Evolutionary conservation across 2,113 vertebrate genomes (phyloP), one percentile per base, ranked within the genome.

Genomic region (Eptesicus fuscus): DNA sequence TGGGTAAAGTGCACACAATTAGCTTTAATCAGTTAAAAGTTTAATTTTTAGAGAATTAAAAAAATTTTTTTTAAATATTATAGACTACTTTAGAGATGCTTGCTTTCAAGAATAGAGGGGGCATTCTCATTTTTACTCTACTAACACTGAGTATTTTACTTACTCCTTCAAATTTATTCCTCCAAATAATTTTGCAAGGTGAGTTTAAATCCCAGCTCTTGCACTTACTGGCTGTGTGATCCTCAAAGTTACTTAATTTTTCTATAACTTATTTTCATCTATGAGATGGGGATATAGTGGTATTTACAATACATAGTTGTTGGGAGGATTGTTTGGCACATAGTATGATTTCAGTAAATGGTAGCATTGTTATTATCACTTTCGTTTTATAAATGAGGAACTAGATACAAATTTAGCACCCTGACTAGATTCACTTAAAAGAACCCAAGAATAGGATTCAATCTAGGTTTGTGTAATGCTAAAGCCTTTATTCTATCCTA

Each of bases 181-280:
- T 86, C 28, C 83, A n/a, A 49, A 74, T 93, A 91, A 90, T 91
- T 94, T 96, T 96, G 47, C 49, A 95, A 89, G 32, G 32, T 88
- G 28, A 88, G n/a, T 90, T 83, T 87, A 87, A 77, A 91, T 93
- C 37, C 9, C 23, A 91, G 22, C 40, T 91, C n/a, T 94, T 91
- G 40, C 4, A 86, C 11, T 83, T 86, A 35, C 7, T 93, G 44
- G 30, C 49, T n/a, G 4, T 87, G 7, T 93, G 49, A 90, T 40
- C n/a, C 93, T 93, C 35, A 80, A 56, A 83, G 25, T 89, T 88
- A 93, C 37, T 90, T 90, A 92, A 80, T 92, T 14, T 85, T 95
- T 85, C 51, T 92, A 11, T 82, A 82, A 73, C 30, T 82, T 89
- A 53, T 56, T 94, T 51, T 37, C 8, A 30, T 93, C 40, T 92